Evolutionary conservation across 2,113 vertebrate species (phyloP).

Genomic region (Panthera uncia): DNA sequence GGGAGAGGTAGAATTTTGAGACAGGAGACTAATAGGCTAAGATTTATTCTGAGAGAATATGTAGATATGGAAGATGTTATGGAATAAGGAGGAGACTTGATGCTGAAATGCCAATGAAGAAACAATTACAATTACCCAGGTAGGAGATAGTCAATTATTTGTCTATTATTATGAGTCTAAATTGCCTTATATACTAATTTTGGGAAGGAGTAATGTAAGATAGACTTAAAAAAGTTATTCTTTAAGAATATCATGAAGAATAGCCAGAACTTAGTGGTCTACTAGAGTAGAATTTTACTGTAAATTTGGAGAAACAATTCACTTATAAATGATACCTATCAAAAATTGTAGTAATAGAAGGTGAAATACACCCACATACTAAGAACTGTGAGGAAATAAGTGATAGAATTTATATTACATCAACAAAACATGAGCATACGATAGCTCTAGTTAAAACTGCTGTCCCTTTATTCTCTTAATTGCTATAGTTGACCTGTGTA

Average conservation of each 20-base stretch:
- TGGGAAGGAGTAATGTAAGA: background rate
- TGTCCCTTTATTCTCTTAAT: background rate
- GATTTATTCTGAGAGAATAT: background rate
- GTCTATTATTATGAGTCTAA: background rate
- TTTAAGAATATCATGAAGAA: conserved; percentile 10
- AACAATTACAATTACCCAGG: background rate
- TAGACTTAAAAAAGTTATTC: background rate
- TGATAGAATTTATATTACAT: background rate
- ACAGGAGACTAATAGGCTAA: background rate
- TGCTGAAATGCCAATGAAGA: background rate
- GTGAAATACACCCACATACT: background rate
- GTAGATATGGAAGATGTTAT: background rate
- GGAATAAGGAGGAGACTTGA: background rate
- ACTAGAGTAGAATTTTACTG: conserved; percentile 9
- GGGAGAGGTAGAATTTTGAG: background rate
- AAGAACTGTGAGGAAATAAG: background rate
- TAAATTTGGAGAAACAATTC: background rate
- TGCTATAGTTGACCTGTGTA: background rate
- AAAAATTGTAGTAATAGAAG: conserved; percentile 6
- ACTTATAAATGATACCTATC: background rate
- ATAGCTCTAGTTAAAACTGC: conserved; percentile 21
- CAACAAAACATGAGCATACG: background rate
- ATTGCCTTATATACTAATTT: conserved; percentile 5
- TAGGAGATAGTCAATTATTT: background rate
- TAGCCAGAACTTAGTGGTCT: background rate